These are phyloP conservation scores for Bombus polaris DNA, from an alignment of 1,140 invertebrate species.

Conservation along the genomic window DNA sequence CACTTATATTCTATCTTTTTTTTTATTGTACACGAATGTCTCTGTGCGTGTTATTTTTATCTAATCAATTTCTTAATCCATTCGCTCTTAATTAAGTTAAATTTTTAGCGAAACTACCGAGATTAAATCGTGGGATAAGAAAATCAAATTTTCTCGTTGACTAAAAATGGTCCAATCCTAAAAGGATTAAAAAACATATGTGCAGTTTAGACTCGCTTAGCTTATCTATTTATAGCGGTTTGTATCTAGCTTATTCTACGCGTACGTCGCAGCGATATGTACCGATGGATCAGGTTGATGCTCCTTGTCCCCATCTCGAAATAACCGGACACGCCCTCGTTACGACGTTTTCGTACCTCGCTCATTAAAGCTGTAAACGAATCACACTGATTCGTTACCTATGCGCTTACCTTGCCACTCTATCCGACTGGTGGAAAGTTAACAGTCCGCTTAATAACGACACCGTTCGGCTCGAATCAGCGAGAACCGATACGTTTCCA, in stretches of 20 bases:
- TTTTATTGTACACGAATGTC: background rate
- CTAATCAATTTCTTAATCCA: background rate
- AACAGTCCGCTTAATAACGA: conserved; percentile 24
- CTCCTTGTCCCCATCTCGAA: conserved; percentile 69
- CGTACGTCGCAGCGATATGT: background rate
- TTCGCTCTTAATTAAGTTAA: too few species aligned
- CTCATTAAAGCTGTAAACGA: conserved; percentile 42
- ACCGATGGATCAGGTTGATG: conserved; percentile 65
- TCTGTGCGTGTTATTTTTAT: too few species aligned
- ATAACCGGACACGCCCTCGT: conserved; percentile 70
- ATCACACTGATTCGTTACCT: background rate
- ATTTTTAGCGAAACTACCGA: too few species aligned
- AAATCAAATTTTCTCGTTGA: background rate
- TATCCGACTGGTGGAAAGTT: background rate
- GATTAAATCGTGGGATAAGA: too few species aligned
- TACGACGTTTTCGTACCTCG: conserved; percentile 67
- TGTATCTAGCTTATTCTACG: background rate
- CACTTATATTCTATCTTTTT: background rate
- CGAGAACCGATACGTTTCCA: background rate
- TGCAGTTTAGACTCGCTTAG: background rate
- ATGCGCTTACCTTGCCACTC: background rate
- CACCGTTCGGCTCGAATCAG: background rate
- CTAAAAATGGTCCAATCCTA: background rate
- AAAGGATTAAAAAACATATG: background rate
- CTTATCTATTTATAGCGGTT: background rate